These are phyloP conservation scores for Chromobotia macracanthus DNA, from an alignment of 2,797 vertebrate genomes.

Conservation along the genomic window DNA sequence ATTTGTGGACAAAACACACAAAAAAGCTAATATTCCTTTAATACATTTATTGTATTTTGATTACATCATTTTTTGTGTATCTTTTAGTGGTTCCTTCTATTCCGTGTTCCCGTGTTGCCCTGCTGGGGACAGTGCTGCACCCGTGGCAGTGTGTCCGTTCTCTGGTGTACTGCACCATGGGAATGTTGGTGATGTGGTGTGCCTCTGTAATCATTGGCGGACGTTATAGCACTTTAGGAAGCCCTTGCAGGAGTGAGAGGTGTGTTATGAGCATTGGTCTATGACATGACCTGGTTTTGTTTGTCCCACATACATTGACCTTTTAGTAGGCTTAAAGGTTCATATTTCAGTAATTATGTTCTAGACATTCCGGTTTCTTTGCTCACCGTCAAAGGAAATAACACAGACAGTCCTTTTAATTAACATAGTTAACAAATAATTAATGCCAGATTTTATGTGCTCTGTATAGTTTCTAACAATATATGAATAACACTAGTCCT, in stretches of 20 bases:
- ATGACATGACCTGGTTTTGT: conserved; percentile 31
- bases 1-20: neutral
- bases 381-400: neutral
- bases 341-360: conserved; percentile 30
- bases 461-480: neutral
- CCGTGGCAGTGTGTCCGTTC: conserved; percentile 88
- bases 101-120: conserved; percentile 88
- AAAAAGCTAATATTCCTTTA: neutral
- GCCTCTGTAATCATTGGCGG: conserved; percentile 83
- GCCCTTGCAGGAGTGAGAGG: conserved; percentile 81
- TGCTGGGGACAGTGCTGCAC: conserved; percentile 88
- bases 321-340: neutral
- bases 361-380: neutral
- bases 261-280: conserved; percentile 61
- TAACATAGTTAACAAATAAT: neutral
- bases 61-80: conserved; percentile 20
- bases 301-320: conserved; percentile 11
- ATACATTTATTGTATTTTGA: neutral
- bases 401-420: neutral
- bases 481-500: neutral
- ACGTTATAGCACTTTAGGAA: conserved; percentile 80
- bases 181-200: conserved; percentile 89
- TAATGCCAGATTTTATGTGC: neutral
- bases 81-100: conserved; percentile 88
- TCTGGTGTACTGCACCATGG: conserved; percentile 83